Base-by-base conservation (phyloP, 23 tunicate species). In the Clavelina lepadiformis region DNA sequence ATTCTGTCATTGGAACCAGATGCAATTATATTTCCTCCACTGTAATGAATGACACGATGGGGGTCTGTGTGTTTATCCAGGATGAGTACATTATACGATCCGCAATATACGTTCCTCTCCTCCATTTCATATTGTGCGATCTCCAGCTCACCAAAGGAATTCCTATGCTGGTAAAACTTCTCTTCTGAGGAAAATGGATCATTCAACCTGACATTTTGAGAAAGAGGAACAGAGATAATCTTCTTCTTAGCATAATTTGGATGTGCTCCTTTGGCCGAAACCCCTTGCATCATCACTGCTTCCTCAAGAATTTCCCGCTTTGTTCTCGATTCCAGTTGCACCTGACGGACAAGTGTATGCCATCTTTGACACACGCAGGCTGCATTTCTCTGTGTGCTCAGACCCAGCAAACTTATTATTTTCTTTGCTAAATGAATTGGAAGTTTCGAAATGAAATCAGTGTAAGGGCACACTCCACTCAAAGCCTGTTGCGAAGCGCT, bases 101-200 rank as follows among this genome's bases (percentile, higher is more conserved):
- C 81, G 46, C 82, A 83, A 51, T 61, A 83, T 1, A 83, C 57
- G 60, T 83, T 75, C 61, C 82, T 67, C 68, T 83, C 91, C 61
- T 83, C 91, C 63, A 54, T 46, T 45, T 66, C 57, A 66, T 24
- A 66, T 27, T 66, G 72, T 5, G 56, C 56, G 47, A 46, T 66
- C 8, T 25, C 3, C 35, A 66, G 18, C 47, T 45, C 38, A 4
- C 47, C 72, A 44, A 66, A 31, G 18, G 56, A 5, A 5, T 46
- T 22, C 6, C 72, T 37, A 31, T 46, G 27, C 5, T 66, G 56
- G n/a, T n/a, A n/a, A n/a, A n/a, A n/a, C n/a, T n/a, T n/a, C 28
- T 5, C 3, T 5, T 46, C 57, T 3, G 34, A 8, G 3, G 57
- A 66, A 46, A 21, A 46, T n/a, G n/a, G n/a, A n/a, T n/a, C n/a